Evolutionary conservation across 1,140 invertebrate genomes (phyloP).

Genomic region (Dufourea novaeangliae): DNA sequence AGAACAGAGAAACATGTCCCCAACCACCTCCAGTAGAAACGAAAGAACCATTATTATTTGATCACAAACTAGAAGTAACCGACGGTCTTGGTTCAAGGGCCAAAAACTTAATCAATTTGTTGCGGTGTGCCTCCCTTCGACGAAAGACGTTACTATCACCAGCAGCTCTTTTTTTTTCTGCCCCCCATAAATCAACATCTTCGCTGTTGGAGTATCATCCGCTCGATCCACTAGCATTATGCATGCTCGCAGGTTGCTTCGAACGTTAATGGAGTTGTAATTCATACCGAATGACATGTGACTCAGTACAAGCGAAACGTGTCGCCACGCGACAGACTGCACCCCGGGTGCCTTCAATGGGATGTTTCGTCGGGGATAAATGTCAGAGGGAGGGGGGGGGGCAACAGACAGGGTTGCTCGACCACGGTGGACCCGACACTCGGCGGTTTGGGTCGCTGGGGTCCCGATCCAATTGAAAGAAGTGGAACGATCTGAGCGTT

Average conservation of each 20-base stretch:
- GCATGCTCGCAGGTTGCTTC: conserved; percentile 47
- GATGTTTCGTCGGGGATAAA: conserved; percentile 22
- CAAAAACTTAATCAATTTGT: conserved; percentile 13
- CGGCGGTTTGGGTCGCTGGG: neutral
- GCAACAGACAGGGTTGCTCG: neutral
- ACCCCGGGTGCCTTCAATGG: conserved; percentile 39
- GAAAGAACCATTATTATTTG: too few relatives aligned
- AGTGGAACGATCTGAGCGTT: conserved; percentile 28
- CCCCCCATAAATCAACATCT: conserved; percentile 57
- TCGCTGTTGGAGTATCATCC: conserved; percentile 14
- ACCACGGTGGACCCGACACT: conserved; percentile 9
- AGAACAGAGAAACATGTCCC: too few relatives aligned
- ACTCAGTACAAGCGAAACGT: conserved; percentile 60
- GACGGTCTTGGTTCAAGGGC: neutral
- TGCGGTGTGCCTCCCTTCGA: neutral
- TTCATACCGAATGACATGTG: conserved; percentile 66
- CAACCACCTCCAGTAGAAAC: too few relatives aligned
- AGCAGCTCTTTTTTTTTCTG: neutral
- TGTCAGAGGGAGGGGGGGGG: conserved; percentile 12
- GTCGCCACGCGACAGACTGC: conserved; percentile 59
- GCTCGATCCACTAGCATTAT: conserved; percentile 35
- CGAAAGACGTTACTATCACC: too few relatives aligned
- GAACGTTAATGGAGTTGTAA: conserved; percentile 76
- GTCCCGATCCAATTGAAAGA: conserved; percentile 40
- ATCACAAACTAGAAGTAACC: too few relatives aligned